Evolutionary conservation across 2,888 invertebrate genomes (phyloP).

Genomic region (Apodemia mormo): DNA sequence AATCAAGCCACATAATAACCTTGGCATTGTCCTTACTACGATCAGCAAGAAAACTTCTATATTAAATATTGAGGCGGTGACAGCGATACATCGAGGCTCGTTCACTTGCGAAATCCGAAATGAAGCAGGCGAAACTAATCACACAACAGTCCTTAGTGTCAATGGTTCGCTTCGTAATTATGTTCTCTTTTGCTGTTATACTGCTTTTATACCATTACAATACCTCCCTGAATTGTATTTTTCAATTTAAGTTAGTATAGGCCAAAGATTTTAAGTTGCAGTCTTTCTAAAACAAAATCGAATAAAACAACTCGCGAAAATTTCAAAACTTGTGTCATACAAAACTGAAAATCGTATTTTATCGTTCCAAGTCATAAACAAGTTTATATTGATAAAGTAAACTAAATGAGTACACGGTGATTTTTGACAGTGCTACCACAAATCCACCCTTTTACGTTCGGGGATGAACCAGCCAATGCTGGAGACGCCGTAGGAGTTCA

Average conservation of each 20-base stretch:
- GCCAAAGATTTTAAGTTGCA: not conserved
- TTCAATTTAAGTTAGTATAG: slow-evolving; percentile 65
- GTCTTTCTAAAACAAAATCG: not conserved
- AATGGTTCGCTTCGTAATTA: slow-evolving; percentile 75
- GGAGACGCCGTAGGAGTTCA: slow-evolving; percentile 89
- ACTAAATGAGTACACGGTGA: not conserved
- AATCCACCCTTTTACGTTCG: slow-evolving; percentile 89
- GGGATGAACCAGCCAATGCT: slow-evolving; percentile 88
- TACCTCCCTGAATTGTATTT: slow-evolving; percentile 85
- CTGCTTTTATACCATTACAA: slow-evolving; percentile 67
- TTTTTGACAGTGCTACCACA: slow-evolving; percentile 85
- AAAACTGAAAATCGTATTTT: too few species aligned
- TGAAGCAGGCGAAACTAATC: slow-evolving; percentile 81
- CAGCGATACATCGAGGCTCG: slow-evolving; percentile 83
- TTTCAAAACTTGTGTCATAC: not conserved
- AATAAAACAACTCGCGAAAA: not conserved
- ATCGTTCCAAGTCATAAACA: too few species aligned
- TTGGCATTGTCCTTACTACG: slow-evolving; percentile 82
- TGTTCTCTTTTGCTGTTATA: slow-evolving; percentile 41
- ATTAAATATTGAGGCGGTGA: slow-evolving; percentile 84
- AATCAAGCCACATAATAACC: slow-evolving; percentile 71
- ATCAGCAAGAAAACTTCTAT: slow-evolving; percentile 85
- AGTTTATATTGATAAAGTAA: too few species aligned
- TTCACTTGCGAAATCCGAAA: slow-evolving; percentile 85
- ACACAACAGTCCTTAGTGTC: slow-evolving; percentile 82